phyloP scores from a whole-genome alignment of 1,140 invertebrate species.

The Heliothis subflexa region DNA sequence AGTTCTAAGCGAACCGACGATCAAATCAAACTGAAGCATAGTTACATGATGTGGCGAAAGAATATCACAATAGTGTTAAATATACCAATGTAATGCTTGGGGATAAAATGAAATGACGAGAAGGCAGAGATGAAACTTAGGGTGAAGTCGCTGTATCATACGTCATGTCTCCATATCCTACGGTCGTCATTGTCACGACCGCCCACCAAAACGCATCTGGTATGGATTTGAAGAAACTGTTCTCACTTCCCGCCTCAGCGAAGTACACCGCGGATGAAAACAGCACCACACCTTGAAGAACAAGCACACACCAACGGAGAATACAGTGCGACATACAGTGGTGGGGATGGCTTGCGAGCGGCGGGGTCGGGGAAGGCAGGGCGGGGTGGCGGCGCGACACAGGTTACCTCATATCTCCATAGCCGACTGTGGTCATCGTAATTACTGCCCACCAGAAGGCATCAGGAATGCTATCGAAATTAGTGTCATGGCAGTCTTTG shows the following conservation, averaged over 20 bases:
- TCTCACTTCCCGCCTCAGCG: slow-evolving; percentile 98
- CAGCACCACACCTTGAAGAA: slow-evolving; percentile 98
- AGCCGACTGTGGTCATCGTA: slow-evolving; percentile 98
- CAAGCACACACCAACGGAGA: slow-evolving; percentile 85
- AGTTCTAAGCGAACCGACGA: slow-evolving; percentile 77
- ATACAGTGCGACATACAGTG: slow-evolving; percentile 82
- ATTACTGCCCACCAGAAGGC: slow-evolving; percentile 99
- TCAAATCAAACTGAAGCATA: slow-evolving; percentile 78
- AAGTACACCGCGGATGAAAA: slow-evolving; percentile 99
- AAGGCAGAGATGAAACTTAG: slow-evolving; percentile 80
- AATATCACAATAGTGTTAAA: slow-evolving; percentile 77
- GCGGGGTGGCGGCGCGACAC: slow-evolving; percentile 56
- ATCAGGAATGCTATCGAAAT: slow-evolving; percentile 99
- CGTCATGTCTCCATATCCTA: slow-evolving; percentile 99
- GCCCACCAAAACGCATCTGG: slow-evolving; percentile 99
- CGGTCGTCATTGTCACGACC: slow-evolving; percentile 99
- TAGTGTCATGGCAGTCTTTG: slow-evolving; percentile 97
- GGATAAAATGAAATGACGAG: slow-evolving; percentile 81
- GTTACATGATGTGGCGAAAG: slow-evolving; percentile 79
- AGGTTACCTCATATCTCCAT: slow-evolving; percentile 98
- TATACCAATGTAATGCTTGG: slow-evolving; percentile 73
- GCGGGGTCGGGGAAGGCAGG: slow-evolving; percentile 69
- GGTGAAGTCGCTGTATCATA: slow-evolving; percentile 89
- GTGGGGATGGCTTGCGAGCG: slow-evolving; percentile 78
- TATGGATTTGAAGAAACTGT: slow-evolving; percentile 99